A percentile compares a stretch with the other conserved stretches of the same genome.
phyloP scores from a whole-genome alignment of 2,888 invertebrate genomes.

The Spodoptera picta region DNA sequence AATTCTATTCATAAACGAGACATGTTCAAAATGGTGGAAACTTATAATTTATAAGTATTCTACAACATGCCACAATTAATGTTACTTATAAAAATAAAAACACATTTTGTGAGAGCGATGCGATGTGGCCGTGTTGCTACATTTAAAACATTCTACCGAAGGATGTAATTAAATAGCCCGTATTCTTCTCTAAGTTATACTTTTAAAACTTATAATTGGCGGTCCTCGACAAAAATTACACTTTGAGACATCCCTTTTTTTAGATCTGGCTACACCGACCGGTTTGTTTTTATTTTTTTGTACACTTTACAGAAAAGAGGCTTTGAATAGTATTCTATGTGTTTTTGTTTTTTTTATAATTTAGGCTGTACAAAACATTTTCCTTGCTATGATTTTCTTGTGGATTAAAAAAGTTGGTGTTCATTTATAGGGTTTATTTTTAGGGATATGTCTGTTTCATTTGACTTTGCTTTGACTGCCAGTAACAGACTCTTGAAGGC shows the following conservation, averaged over 20 bases:
- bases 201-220: constrained; percentile 74
- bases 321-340: too few relatives aligned
- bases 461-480: too few relatives aligned
- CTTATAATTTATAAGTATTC: constrained; percentile 32
- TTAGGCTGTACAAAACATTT: too few relatives aligned
- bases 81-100: constrained; percentile 59
- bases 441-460: too few relatives aligned
- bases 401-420: too few relatives aligned
- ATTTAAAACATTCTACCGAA: constrained; percentile 72
- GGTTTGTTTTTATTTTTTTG: constrained; percentile 33
- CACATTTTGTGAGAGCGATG: constrained; percentile 56
- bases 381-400: too few relatives aligned
- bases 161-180: constrained; percentile 71
- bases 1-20: constrained; percentile 13
- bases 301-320: constrained; percentile 1
- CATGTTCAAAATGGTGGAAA: constrained; percentile 27
- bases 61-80: constrained; percentile 56
- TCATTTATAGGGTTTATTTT: too few relatives aligned
- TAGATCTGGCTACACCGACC: constrained; percentile 45
- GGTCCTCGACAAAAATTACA: constrained; percentile 71
- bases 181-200: constrained; percentile 69
- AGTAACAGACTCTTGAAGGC: too few relatives aligned
- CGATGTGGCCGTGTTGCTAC: constrained; percentile 57
- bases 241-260: constrained; percentile 63
- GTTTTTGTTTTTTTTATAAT: too few relatives aligned